Evolutionary conservation across 2,797 vertebrate genomes (phyloP), one percentile per base, ranked within the genome.

Genomic region (Sciurus carolinensis): DNA sequence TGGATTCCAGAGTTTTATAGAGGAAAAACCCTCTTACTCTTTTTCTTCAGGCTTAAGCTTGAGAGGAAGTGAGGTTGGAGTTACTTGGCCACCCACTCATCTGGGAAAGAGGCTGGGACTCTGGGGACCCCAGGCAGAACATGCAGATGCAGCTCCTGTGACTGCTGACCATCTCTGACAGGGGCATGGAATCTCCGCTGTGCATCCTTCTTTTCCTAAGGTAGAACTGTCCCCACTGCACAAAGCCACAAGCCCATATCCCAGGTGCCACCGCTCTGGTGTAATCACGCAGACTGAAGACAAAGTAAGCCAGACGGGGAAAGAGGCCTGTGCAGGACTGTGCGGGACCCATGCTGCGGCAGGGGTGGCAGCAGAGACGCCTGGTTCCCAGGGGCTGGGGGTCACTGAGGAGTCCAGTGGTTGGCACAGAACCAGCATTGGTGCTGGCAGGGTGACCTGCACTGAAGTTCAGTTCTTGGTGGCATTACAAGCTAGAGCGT

Each of bases 21-120:
- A 33, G 47, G 44, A 20, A 44, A 50, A 62, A 30, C 22, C 26
- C 12, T 22, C 50, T 79, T 36, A 50, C n/a, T 77, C 39, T 77
- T 94, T 91, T 75, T 44, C 57, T 54, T 2, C 28, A 36, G 14
- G 54, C 83, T 91, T 91, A 77, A 87, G 71, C 90, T 85, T 85
- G 57, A 57, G 71, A 75, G 42, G n/a, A 33, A 47, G 3, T 82
- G 76, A 94, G 14, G 84, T 28, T 66, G 47, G 54, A 87, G 47
- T 28, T 79, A 39, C 20, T 79, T 20, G 3, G 36, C 18, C 76
- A 52, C 81, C 50, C 5, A 52, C 30, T 47, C 44, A 83, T 14
- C 15, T 44, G 87, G 12, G 44, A 47, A 93, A 87, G 62, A 77
- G 7, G 33, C 44, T n/a, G 69, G 72, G 87, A 71, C 22, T 83